These are phyloP conservation scores for Nasonovia ribisnigri DNA, from an alignment of 2,888 invertebrate species.

Conservation along the genomic window DNA sequence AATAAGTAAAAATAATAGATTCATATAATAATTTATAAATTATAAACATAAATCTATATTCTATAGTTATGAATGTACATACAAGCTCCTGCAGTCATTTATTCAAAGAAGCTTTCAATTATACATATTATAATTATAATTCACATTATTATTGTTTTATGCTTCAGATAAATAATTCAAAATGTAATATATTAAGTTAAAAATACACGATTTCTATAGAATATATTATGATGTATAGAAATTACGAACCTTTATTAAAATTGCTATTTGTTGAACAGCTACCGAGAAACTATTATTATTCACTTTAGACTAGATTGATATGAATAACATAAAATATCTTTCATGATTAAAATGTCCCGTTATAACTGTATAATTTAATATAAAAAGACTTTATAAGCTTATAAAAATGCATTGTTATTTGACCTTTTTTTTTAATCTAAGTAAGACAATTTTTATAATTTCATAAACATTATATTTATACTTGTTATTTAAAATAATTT, in stretches of 20 bases:
- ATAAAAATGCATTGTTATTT: neutral
- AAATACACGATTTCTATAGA: neutral
- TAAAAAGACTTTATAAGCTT: neutral
- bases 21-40: neutral
- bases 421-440: neutral
- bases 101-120: neutral
- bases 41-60: neutral
- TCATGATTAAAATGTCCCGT: neutral
- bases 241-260: neutral
- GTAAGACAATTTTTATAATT: neutral
- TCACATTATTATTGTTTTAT: neutral
- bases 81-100: neutral
- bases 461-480: no score
- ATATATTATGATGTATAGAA: neutral
- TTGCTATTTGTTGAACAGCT: neutral
- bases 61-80: neutral
- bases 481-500: neutral
- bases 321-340: neutral
- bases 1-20: neutral
- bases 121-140: neutral
- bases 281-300: neutral
- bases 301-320: neutral
- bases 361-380: conserved; percentile 3
- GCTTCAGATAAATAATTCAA: neutral
- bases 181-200: neutral